phyloP scores from a whole-genome alignment of 2,797 vertebrate species.

The Semotilus atromaculatus region DNA sequence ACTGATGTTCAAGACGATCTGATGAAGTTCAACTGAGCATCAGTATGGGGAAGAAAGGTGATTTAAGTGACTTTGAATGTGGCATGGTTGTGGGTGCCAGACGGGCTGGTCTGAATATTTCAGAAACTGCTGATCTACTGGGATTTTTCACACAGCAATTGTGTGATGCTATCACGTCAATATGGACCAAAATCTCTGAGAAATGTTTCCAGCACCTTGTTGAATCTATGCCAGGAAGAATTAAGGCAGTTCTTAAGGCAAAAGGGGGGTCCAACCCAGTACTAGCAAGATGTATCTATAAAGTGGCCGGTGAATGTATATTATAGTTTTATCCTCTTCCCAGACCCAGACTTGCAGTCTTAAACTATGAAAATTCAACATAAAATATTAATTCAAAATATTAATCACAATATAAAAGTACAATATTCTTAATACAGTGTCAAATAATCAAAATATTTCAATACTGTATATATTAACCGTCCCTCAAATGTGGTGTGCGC shows the following conservation, averaged over 20 bases:
- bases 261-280: not conserved
- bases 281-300: too few species aligned
- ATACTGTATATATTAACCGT: not conserved
- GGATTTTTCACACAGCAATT: too few species aligned
- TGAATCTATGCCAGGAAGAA: too few species aligned
- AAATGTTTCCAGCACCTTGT: too few species aligned
- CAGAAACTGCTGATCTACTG: not conserved
- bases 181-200: not conserved
- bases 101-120: not conserved
- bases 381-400: not conserved
- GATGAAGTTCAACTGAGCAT: not conserved
- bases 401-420: not conserved
- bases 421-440: not conserved
- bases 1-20: not conserved
- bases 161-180: not conserved
- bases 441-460: not conserved
- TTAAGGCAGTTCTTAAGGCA: not conserved
- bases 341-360: not conserved
- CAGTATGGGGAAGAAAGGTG: not conserved
- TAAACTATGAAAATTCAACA: not conserved
- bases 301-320: not conserved
- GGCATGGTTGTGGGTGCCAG: not conserved
- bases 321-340: not conserved
- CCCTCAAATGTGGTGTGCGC: not conserved
- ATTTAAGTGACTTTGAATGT: not conserved